Evolutionary conservation across 2,113 vertebrate species (phyloP), one percentile per base, ranked within the genome.

Genomic region (Pan paniscus): DNA sequence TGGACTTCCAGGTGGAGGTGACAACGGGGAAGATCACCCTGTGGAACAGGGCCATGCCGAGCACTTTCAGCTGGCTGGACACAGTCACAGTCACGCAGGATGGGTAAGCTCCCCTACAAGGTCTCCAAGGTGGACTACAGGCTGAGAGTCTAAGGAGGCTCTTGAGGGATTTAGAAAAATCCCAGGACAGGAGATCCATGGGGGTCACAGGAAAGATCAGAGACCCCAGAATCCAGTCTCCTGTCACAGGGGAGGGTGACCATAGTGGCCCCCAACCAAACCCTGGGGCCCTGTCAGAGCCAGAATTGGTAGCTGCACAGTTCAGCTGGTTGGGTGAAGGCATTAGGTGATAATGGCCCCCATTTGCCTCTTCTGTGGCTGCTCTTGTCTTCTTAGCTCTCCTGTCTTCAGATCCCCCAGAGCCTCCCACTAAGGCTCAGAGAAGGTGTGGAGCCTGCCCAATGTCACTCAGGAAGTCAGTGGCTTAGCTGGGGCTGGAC

Each of bases 31-130:
- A 79, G 8, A 99, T 99, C 97, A 98, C 38, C 1, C 43, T 99
- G 55, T 98, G 98, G 96, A 99, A 99, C n/a, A 98, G 99, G 1
- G 97, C 96, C 25, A 97, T 98, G 40, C 94, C 61, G 84, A 98
- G 97, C 75, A 97, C 76, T 30, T 98, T 99, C 95, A 98, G 98
- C 72, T 99, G 99, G 99, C 98, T 99, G 30, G 99, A 99, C 61
- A 97, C 98, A 2, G 98, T 98, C 59, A 98, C 96, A 0, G 43
- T 99, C 90, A 98, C 98, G 86, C 98, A 99, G 84, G 89, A 97
- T 50, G 98, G 98, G 99, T 99, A 98, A 99, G 98, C 50, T 16
- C 81, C 38, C 3, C 30, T 4, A 2, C 48, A 12, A 5, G 30
- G 35, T 64, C 78, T 89, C 61, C 43, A 59, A 82, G 43, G 43